Percentiles rank a stretch among this genome's conserved stretches.
Conservation (phyloP, 2,797 vertebrate genomes). For the Emydoidea blandingii region DNA sequence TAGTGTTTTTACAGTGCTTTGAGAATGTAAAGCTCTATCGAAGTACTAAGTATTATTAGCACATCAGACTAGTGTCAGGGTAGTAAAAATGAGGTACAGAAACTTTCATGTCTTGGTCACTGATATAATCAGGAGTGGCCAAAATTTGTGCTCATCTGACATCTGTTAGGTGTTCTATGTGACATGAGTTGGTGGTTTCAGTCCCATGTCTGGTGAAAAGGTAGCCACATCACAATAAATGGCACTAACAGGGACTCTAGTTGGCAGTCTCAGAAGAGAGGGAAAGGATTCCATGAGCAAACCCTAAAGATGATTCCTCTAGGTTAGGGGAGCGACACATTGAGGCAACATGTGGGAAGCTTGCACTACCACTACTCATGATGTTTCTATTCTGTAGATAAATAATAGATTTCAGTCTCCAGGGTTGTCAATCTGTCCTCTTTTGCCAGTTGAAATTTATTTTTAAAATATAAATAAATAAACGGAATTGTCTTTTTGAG, state of each 20-base stretch:
- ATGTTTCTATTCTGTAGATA: not conserved
- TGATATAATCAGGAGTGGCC: not conserved
- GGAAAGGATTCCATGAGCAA: not conserved
- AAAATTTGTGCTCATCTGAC: not conserved
- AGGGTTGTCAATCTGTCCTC: not conserved
- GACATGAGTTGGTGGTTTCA: not conserved
- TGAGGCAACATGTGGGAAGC: not conserved
- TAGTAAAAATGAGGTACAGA: not conserved
- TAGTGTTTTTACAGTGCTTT: not conserved
- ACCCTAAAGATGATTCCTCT: not conserved
- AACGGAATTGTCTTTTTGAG: not conserved
- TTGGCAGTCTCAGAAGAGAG: not conserved
- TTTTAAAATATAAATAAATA: not conserved
- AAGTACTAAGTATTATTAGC: not conserved
- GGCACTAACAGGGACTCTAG: not conserved
- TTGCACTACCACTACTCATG: not conserved
- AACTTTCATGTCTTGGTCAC: not conserved
- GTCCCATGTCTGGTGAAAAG: not conserved
- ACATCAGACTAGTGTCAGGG: not conserved
- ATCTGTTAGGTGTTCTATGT: not conserved
- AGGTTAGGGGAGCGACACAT: not conserved
- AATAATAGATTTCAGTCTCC: not conserved
- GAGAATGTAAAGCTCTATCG: not conserved
- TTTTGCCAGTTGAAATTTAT: not conserved
- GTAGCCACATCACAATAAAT: not conserved